Evolutionary conservation across 1,140 invertebrate species (phyloP), one percentile per base, ranked within the genome.

Genomic region (Sycophaga agraensis): DNA sequence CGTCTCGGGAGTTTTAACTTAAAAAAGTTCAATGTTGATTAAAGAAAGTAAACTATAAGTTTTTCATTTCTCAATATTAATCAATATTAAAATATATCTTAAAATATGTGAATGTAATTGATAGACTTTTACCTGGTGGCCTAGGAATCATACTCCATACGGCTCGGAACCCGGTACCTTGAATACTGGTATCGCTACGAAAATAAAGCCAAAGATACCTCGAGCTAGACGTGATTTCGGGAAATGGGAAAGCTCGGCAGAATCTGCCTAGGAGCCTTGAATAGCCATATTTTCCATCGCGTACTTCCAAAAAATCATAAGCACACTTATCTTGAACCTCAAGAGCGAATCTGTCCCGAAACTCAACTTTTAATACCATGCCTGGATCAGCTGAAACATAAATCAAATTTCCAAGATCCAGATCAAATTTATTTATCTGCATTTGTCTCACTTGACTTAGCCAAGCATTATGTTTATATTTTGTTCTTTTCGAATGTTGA

Each of bases 251-350:
- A 17, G 84, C 83, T 34, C 91, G 92, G 69, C 93, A 96, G 70
- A 83, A 92, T 66, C 82, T 84, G 0, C 86, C 86, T 45, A 91
- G 71, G 8, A 84, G 77, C 34, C 82, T 83, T n/a, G 90, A 91
- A 78, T 90, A 94, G 0, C 91, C 92, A 68, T 92, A 88, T n/a
- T 87, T 86, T 0, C 93, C 93, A 70, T 95, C 91, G 22, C 91
- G 83, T 21, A 93, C 85, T 75, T 94, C 92, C 37, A 95, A 79
- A 78, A 84, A 92, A 79, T 96, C 93, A 78, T 90, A 92, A 76
- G 86, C 84, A 76, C 93, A 96, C 35, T 86, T 83, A 14, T 86
- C 77, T 28, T 86, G 87, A 21, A 85, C 83, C 76, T 96, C 93
- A 55, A 95, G 81, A 50, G 88, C 76, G 78, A 95, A 95, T 57